These are phyloP conservation scores for Sturnira hondurensis DNA, from an alignment of 2,113 vertebrate genomes.

Conservation along the genomic window DNA sequence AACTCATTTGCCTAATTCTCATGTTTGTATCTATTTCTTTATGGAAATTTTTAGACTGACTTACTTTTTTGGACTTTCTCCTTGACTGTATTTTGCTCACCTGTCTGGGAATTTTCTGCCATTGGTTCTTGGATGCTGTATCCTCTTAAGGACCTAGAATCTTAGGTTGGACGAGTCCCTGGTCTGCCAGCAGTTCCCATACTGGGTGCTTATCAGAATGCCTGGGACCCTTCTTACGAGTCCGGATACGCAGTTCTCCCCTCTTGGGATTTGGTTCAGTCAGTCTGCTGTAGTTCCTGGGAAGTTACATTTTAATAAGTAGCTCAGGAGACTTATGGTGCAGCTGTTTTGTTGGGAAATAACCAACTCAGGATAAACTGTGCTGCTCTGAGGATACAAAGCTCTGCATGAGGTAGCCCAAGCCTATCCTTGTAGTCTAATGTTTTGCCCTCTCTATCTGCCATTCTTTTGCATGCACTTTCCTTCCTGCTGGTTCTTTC, in stretches of 20 bases:
- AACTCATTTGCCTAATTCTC: not conserved
- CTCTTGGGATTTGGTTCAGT: not conserved
- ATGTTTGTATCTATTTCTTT: not conserved
- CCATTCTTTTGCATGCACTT: not conserved
- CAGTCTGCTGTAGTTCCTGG: not conserved
- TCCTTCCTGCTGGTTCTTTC: not conserved
- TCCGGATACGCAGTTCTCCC: not conserved
- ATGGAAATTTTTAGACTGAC: not conserved
- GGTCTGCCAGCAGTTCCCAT: not conserved
- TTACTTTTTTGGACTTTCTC: not conserved
- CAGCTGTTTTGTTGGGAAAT: not conserved
- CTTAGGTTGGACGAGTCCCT: not conserved
- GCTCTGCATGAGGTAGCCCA: not conserved
- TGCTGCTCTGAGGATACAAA: not conserved
- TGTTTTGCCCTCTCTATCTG: not conserved
- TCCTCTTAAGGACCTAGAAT: not conserved
- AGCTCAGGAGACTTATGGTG: not conserved
- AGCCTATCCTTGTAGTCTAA: not conserved
- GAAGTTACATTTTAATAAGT: not conserved
- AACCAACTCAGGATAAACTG: not conserved
- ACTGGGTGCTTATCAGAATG: not conserved
- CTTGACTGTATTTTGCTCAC: not conserved
- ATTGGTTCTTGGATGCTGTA: not conserved
- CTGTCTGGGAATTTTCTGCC: not conserved
- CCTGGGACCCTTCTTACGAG: not conserved